Percentiles rank a stretch among this genome's conserved stretches.
Evolutionary conservation across 2,113 vertebrate genomes (phyloP).

Genomic region (Pedionomus torquatus): DNA sequence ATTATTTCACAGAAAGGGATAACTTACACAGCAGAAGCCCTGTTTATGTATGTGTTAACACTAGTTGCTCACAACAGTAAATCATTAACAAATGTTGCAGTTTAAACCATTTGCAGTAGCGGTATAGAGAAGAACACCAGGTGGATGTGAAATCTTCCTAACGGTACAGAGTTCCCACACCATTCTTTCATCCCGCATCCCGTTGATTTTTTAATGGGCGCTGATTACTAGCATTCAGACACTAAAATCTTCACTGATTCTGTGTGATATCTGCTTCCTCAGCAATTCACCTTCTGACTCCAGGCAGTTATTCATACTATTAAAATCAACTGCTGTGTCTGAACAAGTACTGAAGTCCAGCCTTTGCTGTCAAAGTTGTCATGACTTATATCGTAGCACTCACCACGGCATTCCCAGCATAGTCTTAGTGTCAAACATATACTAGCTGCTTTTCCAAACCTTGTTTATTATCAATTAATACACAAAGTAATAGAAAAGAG

Average conservation of each 20-base stretch:
- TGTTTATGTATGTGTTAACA: background rate
- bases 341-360: background rate
- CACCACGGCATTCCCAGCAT: background rate
- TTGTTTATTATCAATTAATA: background rate
- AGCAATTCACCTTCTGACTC: background rate
- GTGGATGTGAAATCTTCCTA: background rate
- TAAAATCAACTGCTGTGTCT: background rate
- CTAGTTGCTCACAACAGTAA: background rate
- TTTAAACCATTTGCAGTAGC: background rate
- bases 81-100: too few relatives aligned
- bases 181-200: background rate
- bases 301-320: background rate
- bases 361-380: background rate
- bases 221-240: background rate
- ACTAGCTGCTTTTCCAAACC: background rate
- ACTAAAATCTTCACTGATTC: background rate
- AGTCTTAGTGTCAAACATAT: background rate
- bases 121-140: background rate
- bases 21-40: background rate
- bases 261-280: fast-evolving
- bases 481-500: background rate
- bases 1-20: background rate
- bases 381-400: background rate
- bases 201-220: background rate
- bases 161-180: background rate